phyloP scores from a whole-genome alignment of 2,113 vertebrate species.

The Heterocephalus glaber region DNA sequence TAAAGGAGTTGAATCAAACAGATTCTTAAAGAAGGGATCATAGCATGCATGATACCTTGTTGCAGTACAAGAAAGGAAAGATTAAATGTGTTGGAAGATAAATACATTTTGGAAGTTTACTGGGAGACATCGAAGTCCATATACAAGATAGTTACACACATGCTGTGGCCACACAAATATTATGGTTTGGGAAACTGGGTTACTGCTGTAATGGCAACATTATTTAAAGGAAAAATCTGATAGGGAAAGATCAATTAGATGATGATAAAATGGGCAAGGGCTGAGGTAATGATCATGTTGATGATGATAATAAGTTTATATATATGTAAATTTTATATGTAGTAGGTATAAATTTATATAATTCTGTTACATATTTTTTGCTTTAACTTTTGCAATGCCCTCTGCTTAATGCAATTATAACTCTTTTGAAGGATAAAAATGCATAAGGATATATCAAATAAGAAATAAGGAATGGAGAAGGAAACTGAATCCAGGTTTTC shows the following conservation, averaged over 20 bases:
- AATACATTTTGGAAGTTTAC: neutral
- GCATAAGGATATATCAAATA: neutral
- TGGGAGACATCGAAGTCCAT: neutral
- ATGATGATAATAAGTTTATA: neutral
- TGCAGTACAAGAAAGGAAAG: constrained; percentile 16
- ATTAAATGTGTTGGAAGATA: neutral
- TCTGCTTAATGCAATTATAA: neutral
- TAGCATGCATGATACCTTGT: neutral
- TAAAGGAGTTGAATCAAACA: constrained; percentile 52
- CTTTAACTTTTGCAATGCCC: neutral
- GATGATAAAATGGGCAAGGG: neutral
- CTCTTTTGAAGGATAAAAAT: neutral
- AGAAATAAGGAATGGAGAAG: neutral
- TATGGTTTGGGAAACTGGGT: neutral
- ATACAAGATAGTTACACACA: neutral
- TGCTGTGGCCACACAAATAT: neutral
- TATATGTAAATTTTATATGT: neutral
- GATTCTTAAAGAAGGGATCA: constrained; percentile 37
- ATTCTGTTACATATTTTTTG: neutral
- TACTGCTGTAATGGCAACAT: neutral
- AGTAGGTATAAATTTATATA: neutral
- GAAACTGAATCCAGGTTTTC: neutral
- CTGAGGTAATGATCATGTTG: neutral
- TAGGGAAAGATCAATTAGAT: neutral
- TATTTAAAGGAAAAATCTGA: neutral